Conservation (phyloP, 1,140 invertebrate genomes). For the Armadillidium nasatum region DNA sequence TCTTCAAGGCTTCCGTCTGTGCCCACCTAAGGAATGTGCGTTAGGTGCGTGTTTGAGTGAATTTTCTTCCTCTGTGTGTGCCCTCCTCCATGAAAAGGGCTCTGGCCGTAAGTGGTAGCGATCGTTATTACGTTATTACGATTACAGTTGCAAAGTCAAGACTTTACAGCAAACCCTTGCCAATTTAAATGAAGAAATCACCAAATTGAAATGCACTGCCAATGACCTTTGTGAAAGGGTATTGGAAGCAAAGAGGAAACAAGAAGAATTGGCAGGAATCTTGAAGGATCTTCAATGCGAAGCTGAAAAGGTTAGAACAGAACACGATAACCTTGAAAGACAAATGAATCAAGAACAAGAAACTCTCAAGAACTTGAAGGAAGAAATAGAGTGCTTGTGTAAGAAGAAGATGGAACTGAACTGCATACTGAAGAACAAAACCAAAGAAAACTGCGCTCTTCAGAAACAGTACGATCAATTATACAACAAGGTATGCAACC, state of each 20-base stretch:
- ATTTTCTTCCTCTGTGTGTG: too few species aligned
- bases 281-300: background rate
- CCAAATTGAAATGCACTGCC: background rate
- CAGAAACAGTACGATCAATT: background rate
- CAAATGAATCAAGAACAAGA: background rate
- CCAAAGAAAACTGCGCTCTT: background rate
- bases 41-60: too few species aligned
- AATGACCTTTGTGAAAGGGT: background rate
- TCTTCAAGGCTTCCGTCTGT: too few species aligned
- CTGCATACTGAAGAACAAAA: background rate
- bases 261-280: background rate
- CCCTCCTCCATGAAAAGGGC: too few species aligned
- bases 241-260: slow-evolving; percentile 5
- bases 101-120: too few species aligned
- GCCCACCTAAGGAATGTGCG: too few species aligned
- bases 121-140: background rate
- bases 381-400: background rate
- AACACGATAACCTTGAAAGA: background rate
- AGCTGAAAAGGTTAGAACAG: background rate
- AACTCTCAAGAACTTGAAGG: background rate
- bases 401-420: background rate
- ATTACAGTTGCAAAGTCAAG: background rate
- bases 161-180: background rate
- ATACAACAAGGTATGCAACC: background rate
- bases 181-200: background rate